A percentile compares a stretch with the other conserved stretches of the same genome.
Evolutionary conservation across 2,888 invertebrate species (phyloP).

Genomic region (Microctonus brassicae): DNA sequence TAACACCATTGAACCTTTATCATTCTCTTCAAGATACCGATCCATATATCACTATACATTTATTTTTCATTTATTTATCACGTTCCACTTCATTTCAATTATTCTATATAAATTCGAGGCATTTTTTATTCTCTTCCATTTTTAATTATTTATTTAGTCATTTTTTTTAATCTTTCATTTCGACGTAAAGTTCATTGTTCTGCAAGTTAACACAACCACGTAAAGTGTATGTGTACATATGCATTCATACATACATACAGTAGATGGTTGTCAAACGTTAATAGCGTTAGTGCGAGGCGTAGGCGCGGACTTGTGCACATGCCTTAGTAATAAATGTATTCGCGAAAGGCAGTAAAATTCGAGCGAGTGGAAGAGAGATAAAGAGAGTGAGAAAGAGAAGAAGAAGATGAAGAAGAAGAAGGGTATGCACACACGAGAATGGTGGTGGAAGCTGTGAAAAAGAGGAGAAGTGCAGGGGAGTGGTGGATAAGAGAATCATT

Average conservation of each 20-base stretch:
- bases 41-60: too few relatives aligned
- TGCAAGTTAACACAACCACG: neutral
- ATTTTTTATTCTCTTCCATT: too few relatives aligned
- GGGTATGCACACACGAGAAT: constrained; percentile 30
- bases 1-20: neutral
- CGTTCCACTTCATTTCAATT: neutral
- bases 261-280: constrained; percentile 5
- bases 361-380: constrained; percentile 51
- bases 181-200: constrained; percentile 14
- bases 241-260: neutral
- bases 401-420: constrained; percentile 29
- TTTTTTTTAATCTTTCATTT: neutral
- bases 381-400: constrained; percentile 58
- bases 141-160: too few relatives aligned
- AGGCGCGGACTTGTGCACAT: constrained; percentile 3
- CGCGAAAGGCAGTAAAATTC: neutral
- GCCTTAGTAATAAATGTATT: neutral
- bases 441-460: constrained; percentile 32
- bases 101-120: too few relatives aligned
- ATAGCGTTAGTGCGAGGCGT: neutral
- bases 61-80: neutral
- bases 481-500: neutral
- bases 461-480: constrained; percentile 28
- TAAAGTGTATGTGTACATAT: too few relatives aligned
- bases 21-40: too few relatives aligned